A percentile compares a stretch with the other conserved stretches of the same genome.
These are phyloP conservation scores for Paradisaea rubra DNA, from an alignment of 2,113 vertebrate species.

Conservation along the genomic window DNA sequence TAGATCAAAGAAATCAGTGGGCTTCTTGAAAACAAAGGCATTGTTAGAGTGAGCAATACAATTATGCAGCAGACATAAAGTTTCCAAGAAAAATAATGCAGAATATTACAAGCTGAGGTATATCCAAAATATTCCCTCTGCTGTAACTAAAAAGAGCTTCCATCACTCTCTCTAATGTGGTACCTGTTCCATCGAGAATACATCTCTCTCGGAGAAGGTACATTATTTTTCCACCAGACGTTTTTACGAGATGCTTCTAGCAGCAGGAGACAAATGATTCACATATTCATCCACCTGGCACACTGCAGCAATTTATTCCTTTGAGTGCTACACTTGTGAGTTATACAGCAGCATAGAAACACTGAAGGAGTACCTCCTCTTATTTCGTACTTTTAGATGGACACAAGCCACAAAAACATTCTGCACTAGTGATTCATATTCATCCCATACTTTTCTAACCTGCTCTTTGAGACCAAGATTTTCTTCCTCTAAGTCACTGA, in stretches of 20 bases:
- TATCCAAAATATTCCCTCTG: background rate
- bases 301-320: background rate
- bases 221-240: background rate
- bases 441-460: slow-evolving; percentile 60
- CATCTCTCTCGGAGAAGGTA: background rate
- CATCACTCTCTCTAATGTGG: background rate
- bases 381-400: slow-evolving; percentile 67
- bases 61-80: background rate
- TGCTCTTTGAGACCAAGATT: slow-evolving; percentile 49
- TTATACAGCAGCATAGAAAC: background rate
- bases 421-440: slow-evolving; percentile 67
- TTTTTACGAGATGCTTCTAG: slow-evolving; percentile 23
- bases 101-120: background rate
- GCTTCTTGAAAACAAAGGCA: background rate
- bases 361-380: background rate
- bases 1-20: background rate
- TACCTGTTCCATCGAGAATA: background rate
- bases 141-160: background rate
- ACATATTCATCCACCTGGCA: slow-evolving; percentile 2
- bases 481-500: slow-evolving; percentile 67
- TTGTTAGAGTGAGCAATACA: background rate
- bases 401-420: slow-evolving; percentile 69
- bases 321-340: background rate
- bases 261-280: slow-evolving; percentile 41
- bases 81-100: background rate